Conservation (phyloP, 2,113 vertebrate genomes). For the Chaenogobius annularis region DNA sequence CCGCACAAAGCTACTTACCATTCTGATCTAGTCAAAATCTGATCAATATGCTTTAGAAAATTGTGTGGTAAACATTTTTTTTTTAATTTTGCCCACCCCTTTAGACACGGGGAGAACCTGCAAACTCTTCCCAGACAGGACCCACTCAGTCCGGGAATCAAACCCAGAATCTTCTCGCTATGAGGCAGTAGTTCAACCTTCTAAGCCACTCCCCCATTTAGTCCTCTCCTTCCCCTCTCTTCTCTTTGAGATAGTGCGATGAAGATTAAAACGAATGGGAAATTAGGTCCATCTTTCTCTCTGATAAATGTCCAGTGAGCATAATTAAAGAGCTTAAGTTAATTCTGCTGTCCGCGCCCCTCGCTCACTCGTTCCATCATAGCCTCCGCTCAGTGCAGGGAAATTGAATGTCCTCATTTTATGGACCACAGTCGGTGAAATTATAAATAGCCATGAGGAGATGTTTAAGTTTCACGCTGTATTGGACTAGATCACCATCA, state of each 20-base stretch:
- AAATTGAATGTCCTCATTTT: slow-evolving; percentile 70
- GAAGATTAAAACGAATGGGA: slow-evolving; percentile 77
- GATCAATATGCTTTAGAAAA: too few species aligned
- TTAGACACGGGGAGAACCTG: too few species aligned
- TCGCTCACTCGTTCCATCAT: slow-evolving; percentile 73
- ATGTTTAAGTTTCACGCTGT: slow-evolving; percentile 30
- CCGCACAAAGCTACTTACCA: too few species aligned
- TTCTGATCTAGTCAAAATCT: too few species aligned
- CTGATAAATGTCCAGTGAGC: slow-evolving; percentile 77
- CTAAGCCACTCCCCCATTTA: slow-evolving; percentile 12
- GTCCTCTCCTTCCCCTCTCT: slow-evolving; percentile 32
- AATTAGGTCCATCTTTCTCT: slow-evolving; percentile 75
- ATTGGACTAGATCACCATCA: slow-evolving; percentile 8
- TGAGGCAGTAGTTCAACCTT: neutral
- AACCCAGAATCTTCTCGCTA: too few species aligned
- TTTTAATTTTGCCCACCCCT: too few species aligned
- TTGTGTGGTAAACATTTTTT: too few species aligned
- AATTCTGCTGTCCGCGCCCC: slow-evolving; percentile 74
- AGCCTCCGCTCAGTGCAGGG: slow-evolving; percentile 55
- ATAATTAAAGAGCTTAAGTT: slow-evolving; percentile 81
- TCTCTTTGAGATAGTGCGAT: slow-evolving; percentile 52
- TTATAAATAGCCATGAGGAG: slow-evolving; percentile 16
- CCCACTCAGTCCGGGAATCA: too few species aligned
- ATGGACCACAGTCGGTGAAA: slow-evolving; percentile 25
- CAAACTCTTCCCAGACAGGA: too few species aligned